phyloP scores from a whole-genome alignment of 2,113 vertebrate genomes.

The Falcunculus frontatus region DNA sequence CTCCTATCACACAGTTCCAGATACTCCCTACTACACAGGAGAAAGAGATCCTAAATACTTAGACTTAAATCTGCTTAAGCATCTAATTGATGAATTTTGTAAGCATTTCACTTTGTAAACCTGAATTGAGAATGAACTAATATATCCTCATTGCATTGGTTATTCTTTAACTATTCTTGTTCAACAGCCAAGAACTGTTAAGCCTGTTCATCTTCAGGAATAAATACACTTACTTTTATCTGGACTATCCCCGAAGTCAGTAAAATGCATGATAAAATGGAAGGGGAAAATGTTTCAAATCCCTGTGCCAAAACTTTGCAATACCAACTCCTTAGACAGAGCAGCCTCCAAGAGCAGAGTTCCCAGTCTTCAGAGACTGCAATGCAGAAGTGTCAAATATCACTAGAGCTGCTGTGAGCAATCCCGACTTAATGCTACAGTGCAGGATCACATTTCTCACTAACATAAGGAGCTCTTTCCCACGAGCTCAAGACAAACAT shows the following conservation, averaged over 20 bases:
- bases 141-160: background rate
- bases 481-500: background rate
- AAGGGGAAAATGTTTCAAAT: background rate
- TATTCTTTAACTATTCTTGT: background rate
- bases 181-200: background rate
- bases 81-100: background rate
- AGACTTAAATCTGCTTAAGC: background rate
- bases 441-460: background rate
- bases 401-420: background rate
- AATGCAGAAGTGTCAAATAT: background rate
- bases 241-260: background rate
- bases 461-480: background rate
- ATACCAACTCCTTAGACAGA: background rate
- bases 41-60: background rate
- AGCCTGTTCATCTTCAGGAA: background rate
- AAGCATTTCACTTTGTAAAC: background rate
- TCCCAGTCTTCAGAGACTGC: background rate
- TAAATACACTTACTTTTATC: background rate
- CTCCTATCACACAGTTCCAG: background rate
- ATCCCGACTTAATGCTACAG: background rate
- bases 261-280: background rate
- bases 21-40: background rate
- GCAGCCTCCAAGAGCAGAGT: background rate
- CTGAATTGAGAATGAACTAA: background rate
- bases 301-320: background rate